Evolutionary conservation across 2,888 invertebrate species (phyloP).

Genomic region (Eristalis tenax): DNA sequence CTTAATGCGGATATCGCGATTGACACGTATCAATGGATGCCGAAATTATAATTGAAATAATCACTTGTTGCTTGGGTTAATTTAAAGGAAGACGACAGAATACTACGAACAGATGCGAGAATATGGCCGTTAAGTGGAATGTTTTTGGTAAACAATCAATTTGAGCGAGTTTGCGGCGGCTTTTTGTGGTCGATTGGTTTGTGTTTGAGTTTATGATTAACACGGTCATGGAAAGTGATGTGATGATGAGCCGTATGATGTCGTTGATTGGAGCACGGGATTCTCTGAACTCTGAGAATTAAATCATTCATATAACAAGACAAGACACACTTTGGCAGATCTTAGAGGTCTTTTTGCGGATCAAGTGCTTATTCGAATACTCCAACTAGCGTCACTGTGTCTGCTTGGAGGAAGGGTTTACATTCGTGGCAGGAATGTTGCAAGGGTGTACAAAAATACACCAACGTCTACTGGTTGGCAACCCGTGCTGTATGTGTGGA

Average conservation of each 20-base stretch:
- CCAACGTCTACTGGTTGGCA: too few relatives aligned
- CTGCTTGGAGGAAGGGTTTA: too few relatives aligned
- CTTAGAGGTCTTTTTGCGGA: too few relatives aligned
- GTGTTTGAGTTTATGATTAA: slow-evolving; percentile 1
- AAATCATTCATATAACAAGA: too few relatives aligned
- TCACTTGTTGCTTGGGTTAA: background rate
- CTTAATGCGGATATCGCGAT: background rate
- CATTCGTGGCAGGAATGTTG: too few relatives aligned
- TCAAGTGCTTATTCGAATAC: too few relatives aligned
- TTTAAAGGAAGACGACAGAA: background rate
- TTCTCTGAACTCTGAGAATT: background rate
- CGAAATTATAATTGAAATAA: slow-evolving; percentile 1
- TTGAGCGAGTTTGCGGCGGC: background rate
- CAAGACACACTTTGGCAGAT: too few relatives aligned
- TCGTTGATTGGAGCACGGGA: background rate
- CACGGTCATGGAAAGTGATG: background rate
- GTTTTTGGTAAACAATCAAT: slow-evolving; percentile 11
- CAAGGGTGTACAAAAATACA: too few relatives aligned
- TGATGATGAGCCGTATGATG: background rate
- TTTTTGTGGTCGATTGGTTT: background rate
- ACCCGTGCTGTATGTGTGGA: too few relatives aligned
- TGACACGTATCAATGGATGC: slow-evolving; percentile 19
- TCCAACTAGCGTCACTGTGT: too few relatives aligned
- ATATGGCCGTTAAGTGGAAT: background rate
- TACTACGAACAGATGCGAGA: background rate